Percentiles rank a stretch among this genome's conserved stretches.
Conservation (phyloP, 2,888 invertebrate genomes). For the Sinohyriopsis cumingii region DNA sequence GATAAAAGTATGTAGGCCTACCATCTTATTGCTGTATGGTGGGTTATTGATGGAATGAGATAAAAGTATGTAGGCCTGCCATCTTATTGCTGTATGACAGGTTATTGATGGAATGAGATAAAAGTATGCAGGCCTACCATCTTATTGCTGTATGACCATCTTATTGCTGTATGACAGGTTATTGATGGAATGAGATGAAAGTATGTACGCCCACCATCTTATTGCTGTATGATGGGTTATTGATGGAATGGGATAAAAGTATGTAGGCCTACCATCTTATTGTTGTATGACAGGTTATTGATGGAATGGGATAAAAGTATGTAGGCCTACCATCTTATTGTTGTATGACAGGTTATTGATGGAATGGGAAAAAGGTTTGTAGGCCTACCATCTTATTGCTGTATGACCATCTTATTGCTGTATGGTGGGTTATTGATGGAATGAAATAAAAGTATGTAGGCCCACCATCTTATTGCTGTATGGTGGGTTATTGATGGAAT, state of each 20-base stretch:
- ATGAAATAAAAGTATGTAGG: constrained; percentile 27
- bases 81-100: background rate
- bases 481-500: constrained; percentile 53
- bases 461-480: background rate
- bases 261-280: background rate
- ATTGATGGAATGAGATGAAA: constrained; percentile 39
- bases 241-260: constrained; percentile 49
- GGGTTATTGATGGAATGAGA: constrained; percentile 55
- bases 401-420: too few species aligned
- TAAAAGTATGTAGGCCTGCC: constrained; percentile 22
- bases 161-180: constrained; percentile 25
- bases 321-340: background rate
- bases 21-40: too few species aligned
- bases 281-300: constrained; percentile 22
- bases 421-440: too few species aligned
- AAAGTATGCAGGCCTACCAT: constrained; percentile 18
- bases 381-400: background rate
- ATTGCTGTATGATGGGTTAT: too few species aligned
- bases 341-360: too few species aligned
- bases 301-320: constrained; percentile 44
- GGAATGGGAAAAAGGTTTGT: constrained; percentile 45
- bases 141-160: background rate
- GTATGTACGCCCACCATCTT: constrained; percentile 12
- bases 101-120: constrained; percentile 48
- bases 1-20: too few species aligned